phyloP scores from a whole-genome alignment of 2,888 invertebrate species.

The Caenorhabditis sulstoni region DNA sequence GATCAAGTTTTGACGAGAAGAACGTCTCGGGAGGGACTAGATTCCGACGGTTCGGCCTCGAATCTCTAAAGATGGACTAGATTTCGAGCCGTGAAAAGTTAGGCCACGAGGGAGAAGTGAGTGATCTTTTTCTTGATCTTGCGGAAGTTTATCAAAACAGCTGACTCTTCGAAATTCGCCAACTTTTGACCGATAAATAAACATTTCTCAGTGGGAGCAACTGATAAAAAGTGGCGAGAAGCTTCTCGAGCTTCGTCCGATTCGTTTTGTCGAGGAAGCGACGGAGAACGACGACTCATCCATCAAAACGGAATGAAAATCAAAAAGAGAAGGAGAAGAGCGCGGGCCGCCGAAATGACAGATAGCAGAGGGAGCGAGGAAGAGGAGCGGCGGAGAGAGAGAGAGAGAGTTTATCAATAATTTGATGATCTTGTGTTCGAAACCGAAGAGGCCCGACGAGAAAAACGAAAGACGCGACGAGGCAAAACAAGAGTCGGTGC shows the following conservation, averaged over 20 bases:
- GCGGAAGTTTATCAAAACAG: conserved; percentile 48
- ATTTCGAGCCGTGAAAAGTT: not conserved
- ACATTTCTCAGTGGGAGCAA: conserved; percentile 6
- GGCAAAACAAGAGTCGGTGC: conserved; percentile 1
- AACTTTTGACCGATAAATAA: conserved; percentile 57
- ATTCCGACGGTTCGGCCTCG: not conserved
- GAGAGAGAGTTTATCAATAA: conserved; percentile 38
- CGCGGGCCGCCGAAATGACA: conserved; percentile 24
- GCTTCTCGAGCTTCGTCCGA: not conserved
- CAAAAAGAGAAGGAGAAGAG: conserved; percentile 12
- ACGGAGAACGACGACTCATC: conserved; percentile 18
- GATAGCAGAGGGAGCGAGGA: not conserved
- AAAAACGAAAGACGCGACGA: conserved; percentile 18
- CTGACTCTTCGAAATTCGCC: conserved; percentile 27
- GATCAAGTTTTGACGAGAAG: too few species aligned
- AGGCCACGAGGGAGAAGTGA: not conserved
- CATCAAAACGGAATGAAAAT: conserved; percentile 31
- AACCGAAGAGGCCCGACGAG: conserved; percentile 9
- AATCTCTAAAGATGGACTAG: not conserved
- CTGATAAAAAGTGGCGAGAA: too few species aligned
- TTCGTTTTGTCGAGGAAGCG: conserved; percentile 10
- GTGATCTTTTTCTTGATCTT: not conserved
- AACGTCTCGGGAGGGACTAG: not conserved
- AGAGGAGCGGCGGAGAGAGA: not conserved
- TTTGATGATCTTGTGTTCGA: conserved; percentile 38